Evolutionary conservation across 2,113 vertebrate species (phyloP).

Genomic region (Rhinolophus sinicus): DNA sequence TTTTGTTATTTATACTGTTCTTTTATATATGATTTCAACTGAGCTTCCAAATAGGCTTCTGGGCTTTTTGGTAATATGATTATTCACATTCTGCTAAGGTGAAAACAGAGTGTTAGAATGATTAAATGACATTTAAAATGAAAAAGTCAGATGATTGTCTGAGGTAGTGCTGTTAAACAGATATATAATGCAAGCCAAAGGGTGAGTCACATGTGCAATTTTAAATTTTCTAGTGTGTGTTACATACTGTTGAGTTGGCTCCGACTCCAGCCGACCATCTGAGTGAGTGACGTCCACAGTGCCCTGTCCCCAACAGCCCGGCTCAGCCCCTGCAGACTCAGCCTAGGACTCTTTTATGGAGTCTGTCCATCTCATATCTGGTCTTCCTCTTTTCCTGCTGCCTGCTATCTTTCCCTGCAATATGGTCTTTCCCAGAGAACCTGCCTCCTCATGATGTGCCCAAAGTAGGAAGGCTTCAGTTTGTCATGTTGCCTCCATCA

Average conservation of each 20-base stretch:
- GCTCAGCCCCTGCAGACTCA: neutral
- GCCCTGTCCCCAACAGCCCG: neutral
- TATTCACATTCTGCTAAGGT: neutral
- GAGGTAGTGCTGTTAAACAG: neutral
- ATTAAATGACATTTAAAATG: neutral
- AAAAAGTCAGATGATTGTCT: neutral
- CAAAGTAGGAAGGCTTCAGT: neutral
- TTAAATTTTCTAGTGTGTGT: neutral
- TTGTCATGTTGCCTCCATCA: neutral
- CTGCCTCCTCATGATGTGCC: neutral
- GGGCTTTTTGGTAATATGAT: neutral
- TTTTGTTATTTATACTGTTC: neutral
- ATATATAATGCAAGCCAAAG: neutral
- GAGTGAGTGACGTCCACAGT: neutral
- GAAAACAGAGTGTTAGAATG: neutral
- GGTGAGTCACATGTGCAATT: neutral
- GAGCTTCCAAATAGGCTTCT: neutral
- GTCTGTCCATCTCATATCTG: neutral
- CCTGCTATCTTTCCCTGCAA: neutral
- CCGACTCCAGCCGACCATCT: neutral
- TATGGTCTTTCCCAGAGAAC: neutral
- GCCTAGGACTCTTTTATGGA: neutral
- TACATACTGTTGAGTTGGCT: neutral
- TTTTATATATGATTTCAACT: neutral
- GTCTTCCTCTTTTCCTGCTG: neutral